Evolutionary conservation across 2,113 vertebrate species (phyloP).

Genomic region (Mastomys natalensis): DNA sequence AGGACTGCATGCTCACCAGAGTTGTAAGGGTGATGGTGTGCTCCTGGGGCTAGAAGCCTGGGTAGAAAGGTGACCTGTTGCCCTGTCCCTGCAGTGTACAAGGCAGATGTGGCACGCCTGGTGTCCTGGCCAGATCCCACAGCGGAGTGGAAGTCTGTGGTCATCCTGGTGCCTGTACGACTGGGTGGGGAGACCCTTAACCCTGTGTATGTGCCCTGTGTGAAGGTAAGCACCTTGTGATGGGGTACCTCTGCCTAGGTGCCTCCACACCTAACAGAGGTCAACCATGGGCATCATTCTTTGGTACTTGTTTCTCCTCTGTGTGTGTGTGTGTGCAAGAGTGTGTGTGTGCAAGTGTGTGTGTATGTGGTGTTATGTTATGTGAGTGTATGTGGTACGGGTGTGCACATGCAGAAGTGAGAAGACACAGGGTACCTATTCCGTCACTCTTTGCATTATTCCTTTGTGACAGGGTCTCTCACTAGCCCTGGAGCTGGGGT

Average conservation of each 20-base stretch:
- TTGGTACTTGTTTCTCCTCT: not conserved
- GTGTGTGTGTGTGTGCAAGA: not conserved
- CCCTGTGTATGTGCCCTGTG: slow-evolving; percentile 92
- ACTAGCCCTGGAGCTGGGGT: not conserved
- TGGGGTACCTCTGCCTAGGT: not conserved
- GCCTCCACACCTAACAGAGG: no score
- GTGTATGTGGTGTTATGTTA: no score
- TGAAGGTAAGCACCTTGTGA: slow-evolving; percentile 89
- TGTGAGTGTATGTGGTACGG: not conserved
- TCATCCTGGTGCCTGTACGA: slow-evolving; percentile 94
- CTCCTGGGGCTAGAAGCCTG: not conserved
- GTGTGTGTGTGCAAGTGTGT: no score
- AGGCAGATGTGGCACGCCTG: slow-evolving; percentile 90
- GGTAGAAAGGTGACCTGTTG: not conserved
- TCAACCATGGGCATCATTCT: not conserved
- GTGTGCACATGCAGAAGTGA: not conserved
- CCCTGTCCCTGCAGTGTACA: slow-evolving; percentile 90
- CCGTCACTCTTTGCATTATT: not conserved
- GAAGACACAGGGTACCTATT: no score
- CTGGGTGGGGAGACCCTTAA: slow-evolving; percentile 94
- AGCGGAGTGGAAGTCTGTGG: slow-evolving; percentile 90
- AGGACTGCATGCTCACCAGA: fast-evolving
- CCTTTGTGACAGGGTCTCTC: not conserved
- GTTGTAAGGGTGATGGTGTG: not conserved
- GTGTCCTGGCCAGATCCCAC: slow-evolving; percentile 80